Evolutionary conservation across 2,888 invertebrate species (phyloP).

Genomic region (Eudemis profundana): DNA sequence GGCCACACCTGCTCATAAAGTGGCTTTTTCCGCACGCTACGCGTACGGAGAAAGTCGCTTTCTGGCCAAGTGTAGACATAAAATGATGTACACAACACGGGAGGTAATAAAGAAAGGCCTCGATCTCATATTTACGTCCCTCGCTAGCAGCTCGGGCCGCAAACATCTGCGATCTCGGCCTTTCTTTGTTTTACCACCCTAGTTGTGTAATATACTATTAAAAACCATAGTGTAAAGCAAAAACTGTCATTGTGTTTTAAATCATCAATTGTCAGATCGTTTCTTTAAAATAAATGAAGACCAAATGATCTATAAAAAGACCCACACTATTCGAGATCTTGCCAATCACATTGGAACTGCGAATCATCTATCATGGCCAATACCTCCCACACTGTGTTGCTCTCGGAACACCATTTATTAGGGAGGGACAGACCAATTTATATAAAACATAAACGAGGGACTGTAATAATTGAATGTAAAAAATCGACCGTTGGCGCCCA

Average conservation of each 20-base stretch:
- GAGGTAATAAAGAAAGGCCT: no score
- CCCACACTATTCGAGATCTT: constrained; percentile 47
- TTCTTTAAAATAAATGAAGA: constrained; percentile 33
- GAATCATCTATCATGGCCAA: constrained; percentile 64
- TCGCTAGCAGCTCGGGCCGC: no score
- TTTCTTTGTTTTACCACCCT: no score
- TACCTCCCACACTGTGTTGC: constrained; percentile 75
- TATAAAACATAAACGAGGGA: constrained; percentile 74
- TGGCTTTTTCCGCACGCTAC: no score
- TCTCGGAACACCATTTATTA: constrained; percentile 75
- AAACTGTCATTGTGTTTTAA: background rate
- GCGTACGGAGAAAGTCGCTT: no score
- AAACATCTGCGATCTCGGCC: no score
- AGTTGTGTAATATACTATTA: no score
- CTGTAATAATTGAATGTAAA: constrained; percentile 82
- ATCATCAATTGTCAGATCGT: background rate
- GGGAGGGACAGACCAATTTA: constrained; percentile 80
- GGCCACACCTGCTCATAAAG: no score
- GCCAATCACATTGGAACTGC: constrained; percentile 63
- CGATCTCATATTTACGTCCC: no score
- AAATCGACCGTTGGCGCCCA: constrained; percentile 73
- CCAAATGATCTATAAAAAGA: constrained; percentile 23
- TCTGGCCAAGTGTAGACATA: no score
- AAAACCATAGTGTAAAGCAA: no score
- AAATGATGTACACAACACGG: no score